Percentiles rank a stretch among this genome's conserved stretches.
Conservation (phyloP, 2,888 invertebrate species). For the Chymomyza fuscimana region DNA sequence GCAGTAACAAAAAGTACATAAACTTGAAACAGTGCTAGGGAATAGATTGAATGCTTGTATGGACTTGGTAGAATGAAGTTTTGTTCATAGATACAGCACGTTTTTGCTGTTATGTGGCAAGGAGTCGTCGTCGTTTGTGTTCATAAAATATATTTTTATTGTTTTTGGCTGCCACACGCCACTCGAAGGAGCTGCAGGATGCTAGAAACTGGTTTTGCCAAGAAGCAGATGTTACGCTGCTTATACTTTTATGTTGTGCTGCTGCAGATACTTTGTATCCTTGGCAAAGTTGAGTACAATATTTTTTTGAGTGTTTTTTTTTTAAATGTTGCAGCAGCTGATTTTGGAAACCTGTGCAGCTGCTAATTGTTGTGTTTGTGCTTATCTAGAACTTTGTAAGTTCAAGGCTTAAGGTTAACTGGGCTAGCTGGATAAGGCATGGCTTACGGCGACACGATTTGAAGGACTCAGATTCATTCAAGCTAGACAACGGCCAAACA, state of each 20-base stretch:
- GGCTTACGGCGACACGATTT: too few species aligned
- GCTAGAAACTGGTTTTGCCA: conserved; percentile 1
- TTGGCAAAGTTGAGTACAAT: conserved; percentile 22
- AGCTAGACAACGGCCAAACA: not conserved
- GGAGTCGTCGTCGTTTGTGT: not conserved
- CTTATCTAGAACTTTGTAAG: not conserved
- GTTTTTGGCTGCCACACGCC: conserved; percentile 40
- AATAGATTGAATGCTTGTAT: not conserved
- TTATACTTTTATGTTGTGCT: conserved; percentile 10
- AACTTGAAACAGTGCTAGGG: not conserved
- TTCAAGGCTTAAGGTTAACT: not conserved
- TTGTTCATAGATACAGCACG: conserved; percentile 3
- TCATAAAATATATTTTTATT: conserved; percentile 29
- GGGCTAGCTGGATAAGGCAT: not conserved
- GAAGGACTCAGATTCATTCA: too few species aligned
- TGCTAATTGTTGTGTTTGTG: not conserved
- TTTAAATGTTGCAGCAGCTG: conserved; percentile 11
- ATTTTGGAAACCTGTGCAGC: not conserved
- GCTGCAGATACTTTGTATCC: conserved; percentile 1
- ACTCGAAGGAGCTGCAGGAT: conserved; percentile 12
- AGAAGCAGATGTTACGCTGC: conserved; percentile 34
- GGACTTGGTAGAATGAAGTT: not conserved
- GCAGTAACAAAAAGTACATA: not conserved
- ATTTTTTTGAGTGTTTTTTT: conserved; percentile 11
- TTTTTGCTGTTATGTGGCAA: not conserved